These are phyloP conservation scores for Metopolophium dirhodum DNA, from an alignment of 1,140 invertebrate genomes.

Conservation along the genomic window DNA sequence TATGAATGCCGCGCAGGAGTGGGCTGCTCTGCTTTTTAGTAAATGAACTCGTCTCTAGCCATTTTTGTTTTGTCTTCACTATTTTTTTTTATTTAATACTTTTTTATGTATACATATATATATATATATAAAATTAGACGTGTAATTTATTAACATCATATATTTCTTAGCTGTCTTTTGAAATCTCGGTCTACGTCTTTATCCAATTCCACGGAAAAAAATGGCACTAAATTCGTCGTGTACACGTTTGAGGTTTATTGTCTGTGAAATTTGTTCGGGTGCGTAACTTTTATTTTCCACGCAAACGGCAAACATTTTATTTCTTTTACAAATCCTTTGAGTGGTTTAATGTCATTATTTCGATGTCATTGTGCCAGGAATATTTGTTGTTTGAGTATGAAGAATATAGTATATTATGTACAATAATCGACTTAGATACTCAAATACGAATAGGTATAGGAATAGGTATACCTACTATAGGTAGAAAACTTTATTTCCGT, in stretches of 20 bases:
- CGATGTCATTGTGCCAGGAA: not conserved
- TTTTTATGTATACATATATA: not conserved
- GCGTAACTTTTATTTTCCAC: slow-evolving; percentile 37
- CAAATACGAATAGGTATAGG: not conserved
- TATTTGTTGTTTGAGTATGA: not conserved
- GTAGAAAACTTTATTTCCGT: not conserved
- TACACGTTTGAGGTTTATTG: slow-evolving; percentile 35
- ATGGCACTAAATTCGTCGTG: slow-evolving; percentile 27
- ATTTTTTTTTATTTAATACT: not conserved
- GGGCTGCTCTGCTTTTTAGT: slow-evolving; percentile 7
- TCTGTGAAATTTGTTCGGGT: slow-evolving; percentile 48
- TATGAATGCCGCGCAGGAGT: not conserved
- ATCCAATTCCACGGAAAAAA: not conserved
- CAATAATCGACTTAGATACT: not conserved
- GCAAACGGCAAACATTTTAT: slow-evolving; percentile 38
- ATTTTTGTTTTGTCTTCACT: not conserved
- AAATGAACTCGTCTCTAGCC: slow-evolving; percentile 7
- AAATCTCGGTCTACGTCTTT: slow-evolving; percentile 14
- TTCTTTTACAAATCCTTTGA: slow-evolving; percentile 23
- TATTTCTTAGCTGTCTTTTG: slow-evolving; percentile 20
- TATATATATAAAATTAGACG: slow-evolving; percentile 15
- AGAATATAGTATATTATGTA: not conserved
- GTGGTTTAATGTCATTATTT: slow-evolving; percentile 35
- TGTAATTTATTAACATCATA: slow-evolving; percentile 32
- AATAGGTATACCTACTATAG: not conserved